These are phyloP conservation scores for Hypselothyrea guttata DNA, from an alignment of 2,888 invertebrate species.

Conservation along the genomic window DNA sequence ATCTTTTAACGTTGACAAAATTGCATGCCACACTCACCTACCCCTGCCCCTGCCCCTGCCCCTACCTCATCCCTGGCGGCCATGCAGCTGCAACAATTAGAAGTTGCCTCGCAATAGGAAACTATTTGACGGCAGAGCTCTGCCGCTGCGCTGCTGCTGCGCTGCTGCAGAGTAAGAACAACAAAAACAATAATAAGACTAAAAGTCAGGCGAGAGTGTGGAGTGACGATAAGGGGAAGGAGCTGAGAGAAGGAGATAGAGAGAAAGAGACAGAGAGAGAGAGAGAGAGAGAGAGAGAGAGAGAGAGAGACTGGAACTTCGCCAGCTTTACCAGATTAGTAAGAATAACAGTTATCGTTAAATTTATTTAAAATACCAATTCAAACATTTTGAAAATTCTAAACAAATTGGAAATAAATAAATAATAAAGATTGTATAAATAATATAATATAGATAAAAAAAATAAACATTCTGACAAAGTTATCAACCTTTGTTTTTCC, in stretches of 20 bases:
- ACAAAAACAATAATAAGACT: slow-evolving; percentile 36
- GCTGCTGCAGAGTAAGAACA: slow-evolving; percentile 32
- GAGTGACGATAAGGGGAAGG: slow-evolving; percentile 32
- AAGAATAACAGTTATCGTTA: no score
- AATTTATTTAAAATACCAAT: neutral
- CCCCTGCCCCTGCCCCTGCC: neutral
- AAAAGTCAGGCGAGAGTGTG: slow-evolving; percentile 26
- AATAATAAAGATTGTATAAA: neutral
- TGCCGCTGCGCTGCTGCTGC: slow-evolving; percentile 22
- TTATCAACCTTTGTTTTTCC: no score
- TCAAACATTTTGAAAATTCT: no score
- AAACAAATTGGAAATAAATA: neutral
- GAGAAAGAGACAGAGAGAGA: neutral
- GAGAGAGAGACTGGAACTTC: no score
- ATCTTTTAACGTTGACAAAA: slow-evolving; percentile 77
- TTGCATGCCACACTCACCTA: slow-evolving; percentile 46
- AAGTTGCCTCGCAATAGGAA: slow-evolving; percentile 55
- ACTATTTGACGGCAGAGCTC: slow-evolving; percentile 66
- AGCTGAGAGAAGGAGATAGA: slow-evolving; percentile 3
- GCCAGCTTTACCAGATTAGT: no score
- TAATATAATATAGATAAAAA: neutral
- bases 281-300: neutral
- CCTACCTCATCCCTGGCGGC: no score
- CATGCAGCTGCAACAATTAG: slow-evolving; percentile 75
- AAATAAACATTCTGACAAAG: no score